A percentile compares a stretch with the other conserved stretches of the same genome.
These are phyloP conservation scores for Crossaster papposus DNA, from an alignment of 53 echinoderm and acorn worm genomes.

Conservation along the genomic window DNA sequence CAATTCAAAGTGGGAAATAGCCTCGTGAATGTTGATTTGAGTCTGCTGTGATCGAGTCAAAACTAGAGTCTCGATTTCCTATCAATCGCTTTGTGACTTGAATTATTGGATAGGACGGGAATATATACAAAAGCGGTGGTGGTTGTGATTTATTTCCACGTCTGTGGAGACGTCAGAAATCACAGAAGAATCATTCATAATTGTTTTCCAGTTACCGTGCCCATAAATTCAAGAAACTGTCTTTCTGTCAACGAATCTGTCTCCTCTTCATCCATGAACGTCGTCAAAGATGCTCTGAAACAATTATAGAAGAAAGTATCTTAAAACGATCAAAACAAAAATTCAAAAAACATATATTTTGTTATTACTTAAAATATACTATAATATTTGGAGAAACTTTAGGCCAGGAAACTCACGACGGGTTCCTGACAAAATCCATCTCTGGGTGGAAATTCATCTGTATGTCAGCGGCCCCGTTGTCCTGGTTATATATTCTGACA, in stretches of 20 bases:
- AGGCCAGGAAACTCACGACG: neutral
- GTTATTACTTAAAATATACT: neutral
- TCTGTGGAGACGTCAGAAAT: too few species aligned
- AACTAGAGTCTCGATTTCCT: too few species aligned
- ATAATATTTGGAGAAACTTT: neutral
- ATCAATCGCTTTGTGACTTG: too few species aligned
- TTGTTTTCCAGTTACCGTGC: neutral
- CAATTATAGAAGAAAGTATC: neutral
- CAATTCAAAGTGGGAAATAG: neutral
- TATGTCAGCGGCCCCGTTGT: neutral
- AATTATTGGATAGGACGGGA: too few species aligned
- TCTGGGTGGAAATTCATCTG: neutral
- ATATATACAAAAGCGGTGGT: too few species aligned
- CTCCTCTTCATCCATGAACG: conserved; percentile 1
- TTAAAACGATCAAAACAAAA: too few species aligned
- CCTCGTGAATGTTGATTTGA: too few species aligned
- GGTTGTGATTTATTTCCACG: too few species aligned
- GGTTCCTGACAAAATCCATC: neutral
- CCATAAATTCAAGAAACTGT: neutral
- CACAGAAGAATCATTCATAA: neutral
- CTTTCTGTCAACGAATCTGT: neutral
- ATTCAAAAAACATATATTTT: too few species aligned
- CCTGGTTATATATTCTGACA: neutral
- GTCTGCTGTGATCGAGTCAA: too few species aligned
- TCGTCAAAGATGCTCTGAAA: neutral